A percentile compares a stretch with the other conserved stretches of the same genome.
phyloP scores from a whole-genome alignment of 2,113 vertebrate genomes.

The Sinocyclocheilus anophthalmus region DNA sequence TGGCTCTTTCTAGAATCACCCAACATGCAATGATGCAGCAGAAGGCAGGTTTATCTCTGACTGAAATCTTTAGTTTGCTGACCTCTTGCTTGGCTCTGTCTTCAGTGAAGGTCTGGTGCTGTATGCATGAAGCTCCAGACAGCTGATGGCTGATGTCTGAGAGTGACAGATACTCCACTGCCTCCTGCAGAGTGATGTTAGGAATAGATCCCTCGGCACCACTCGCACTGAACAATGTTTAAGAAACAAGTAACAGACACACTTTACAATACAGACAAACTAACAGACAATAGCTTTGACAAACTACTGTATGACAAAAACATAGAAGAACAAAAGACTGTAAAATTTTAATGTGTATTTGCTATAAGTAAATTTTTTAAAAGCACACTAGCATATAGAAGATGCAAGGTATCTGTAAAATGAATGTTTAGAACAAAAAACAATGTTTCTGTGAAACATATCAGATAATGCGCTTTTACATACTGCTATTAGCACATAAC shows the following conservation, averaged over 20 bases:
- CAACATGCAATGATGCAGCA: no score
- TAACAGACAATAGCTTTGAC: not conserved
- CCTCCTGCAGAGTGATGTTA: slow-evolving; percentile 82
- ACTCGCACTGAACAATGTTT: slow-evolving; percentile 54
- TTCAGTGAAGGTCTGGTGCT: slow-evolving; percentile 87
- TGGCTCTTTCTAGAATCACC: no score
- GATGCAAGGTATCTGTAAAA: not conserved
- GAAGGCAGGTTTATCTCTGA: not conserved
- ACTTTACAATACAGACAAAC: no score
- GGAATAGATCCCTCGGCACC: slow-evolving; percentile 60
- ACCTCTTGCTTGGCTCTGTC: slow-evolving; percentile 87
- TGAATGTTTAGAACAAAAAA: not conserved
- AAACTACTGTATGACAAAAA: not conserved
- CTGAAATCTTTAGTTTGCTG: not conserved
- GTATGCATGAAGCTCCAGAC: slow-evolving; percentile 88
- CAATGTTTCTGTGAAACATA: not conserved
- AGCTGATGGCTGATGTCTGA: slow-evolving; percentile 79
- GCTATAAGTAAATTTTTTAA: not conserved
- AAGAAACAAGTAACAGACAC: not conserved
- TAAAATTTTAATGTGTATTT: not conserved
- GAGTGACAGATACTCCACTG: slow-evolving; percentile 79
- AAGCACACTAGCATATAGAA: not conserved
- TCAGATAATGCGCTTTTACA: not conserved
- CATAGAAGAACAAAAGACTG: not conserved
- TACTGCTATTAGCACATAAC: not conserved